These are phyloP conservation scores for Plodia interpunctella DNA, from an alignment of 1,140 invertebrate species.

Conservation along the genomic window DNA sequence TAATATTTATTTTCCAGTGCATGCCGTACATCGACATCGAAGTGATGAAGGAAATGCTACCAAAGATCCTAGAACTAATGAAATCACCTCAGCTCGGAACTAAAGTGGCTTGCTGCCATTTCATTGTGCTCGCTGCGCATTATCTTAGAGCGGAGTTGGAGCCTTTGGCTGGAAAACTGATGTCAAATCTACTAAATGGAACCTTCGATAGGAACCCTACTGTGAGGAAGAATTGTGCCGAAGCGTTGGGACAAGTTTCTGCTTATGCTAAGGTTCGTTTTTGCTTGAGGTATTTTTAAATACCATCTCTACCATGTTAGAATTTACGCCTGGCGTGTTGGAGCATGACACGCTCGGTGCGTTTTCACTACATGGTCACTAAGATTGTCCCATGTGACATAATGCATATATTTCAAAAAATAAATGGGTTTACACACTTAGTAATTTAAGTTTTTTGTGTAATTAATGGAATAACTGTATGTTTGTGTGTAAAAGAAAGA, in stretches of 20 bases:
- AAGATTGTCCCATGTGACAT: too few species aligned
- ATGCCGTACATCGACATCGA: constrained; percentile 88
- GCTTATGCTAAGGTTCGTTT: constrained; percentile 84
- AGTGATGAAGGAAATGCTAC: constrained; percentile 87
- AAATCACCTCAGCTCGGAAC: constrained; percentile 90
- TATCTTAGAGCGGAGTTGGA: constrained; percentile 75
- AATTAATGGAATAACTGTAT: too few species aligned
- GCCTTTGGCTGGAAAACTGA: constrained; percentile 84
- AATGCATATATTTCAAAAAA: too few species aligned
- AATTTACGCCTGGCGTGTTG: background rate
- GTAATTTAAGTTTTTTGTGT: too few species aligned
- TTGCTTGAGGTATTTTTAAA: background rate
- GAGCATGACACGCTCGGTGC: too few species aligned
- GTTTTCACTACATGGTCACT: too few species aligned
- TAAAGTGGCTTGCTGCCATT: constrained; percentile 90
- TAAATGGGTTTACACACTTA: too few species aligned
- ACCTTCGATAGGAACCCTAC: constrained; percentile 89
- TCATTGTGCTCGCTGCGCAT: constrained; percentile 86
- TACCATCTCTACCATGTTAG: too few species aligned
- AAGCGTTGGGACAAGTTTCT: constrained; percentile 90
- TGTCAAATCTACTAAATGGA: constrained; percentile 86
- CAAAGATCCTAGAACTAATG: constrained; percentile 88
- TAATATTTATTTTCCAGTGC: constrained; percentile 77
- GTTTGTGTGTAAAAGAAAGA: too few species aligned
- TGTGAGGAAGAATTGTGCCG: constrained; percentile 89